Percentiles rank a stretch among this genome's conserved stretches.
phyloP scores from a whole-genome alignment of 2,113 vertebrate species.

The Muntiacus reevesi region DNA sequence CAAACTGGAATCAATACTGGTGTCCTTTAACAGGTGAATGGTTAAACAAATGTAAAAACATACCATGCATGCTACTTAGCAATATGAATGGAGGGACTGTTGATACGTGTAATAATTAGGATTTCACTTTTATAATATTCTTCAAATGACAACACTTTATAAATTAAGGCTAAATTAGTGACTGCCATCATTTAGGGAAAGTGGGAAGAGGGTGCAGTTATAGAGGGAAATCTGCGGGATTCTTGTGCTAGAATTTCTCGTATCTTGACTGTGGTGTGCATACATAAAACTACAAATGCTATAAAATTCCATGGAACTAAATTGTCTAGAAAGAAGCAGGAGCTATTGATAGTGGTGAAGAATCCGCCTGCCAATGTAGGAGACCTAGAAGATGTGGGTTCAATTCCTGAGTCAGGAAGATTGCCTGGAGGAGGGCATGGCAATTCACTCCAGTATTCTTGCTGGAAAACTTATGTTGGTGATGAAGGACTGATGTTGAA shows the following conservation, averaged over 20 bases:
- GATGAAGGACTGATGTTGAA: not conserved
- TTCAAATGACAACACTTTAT: not conserved
- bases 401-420: not conserved
- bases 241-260: not conserved
- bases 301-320: not conserved
- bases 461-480: not conserved
- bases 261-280: not conserved
- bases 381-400: not conserved
- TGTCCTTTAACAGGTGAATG: not conserved
- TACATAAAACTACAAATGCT: not conserved
- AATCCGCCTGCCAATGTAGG: not conserved
- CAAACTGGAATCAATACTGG: not conserved
- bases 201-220: fast-evolving
- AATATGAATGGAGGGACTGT: not conserved
- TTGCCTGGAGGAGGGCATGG: not conserved
- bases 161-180: not conserved
- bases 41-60: not conserved
- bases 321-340: not conserved
- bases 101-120: not conserved
- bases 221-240: no score
- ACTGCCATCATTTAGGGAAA: not conserved
- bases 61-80: not conserved
- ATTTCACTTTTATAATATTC: not conserved
- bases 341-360: not conserved
- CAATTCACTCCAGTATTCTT: not conserved